Evolutionary conservation across 2,113 vertebrate genomes (phyloP).

Genomic region (Hypocryptadius cinnamomeus): DNA sequence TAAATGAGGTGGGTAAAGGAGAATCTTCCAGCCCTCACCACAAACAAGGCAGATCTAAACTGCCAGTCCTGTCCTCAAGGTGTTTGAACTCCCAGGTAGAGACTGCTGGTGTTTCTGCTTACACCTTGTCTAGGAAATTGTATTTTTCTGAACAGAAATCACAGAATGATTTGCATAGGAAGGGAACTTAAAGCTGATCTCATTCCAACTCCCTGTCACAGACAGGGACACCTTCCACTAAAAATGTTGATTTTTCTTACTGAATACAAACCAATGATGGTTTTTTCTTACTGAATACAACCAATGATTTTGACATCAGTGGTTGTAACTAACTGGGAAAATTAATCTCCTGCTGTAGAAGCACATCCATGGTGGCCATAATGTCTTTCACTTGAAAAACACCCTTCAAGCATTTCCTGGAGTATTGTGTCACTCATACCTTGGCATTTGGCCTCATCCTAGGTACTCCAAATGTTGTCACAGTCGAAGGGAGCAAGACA

Average conservation of each 20-base stretch:
- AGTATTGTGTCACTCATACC: background rate
- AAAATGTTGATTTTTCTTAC: background rate
- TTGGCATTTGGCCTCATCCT: background rate
- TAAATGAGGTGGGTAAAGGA: background rate
- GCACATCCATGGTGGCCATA: too few species aligned
- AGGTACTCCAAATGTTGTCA: slow-evolving; percentile 79
- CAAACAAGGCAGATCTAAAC: background rate
- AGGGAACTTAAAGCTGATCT: background rate
- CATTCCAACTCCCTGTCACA: background rate
- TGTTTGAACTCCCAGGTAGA: background rate
- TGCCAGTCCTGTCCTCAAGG: background rate
- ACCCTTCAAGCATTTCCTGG: background rate
- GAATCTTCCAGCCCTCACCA: background rate
- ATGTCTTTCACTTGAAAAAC: background rate
- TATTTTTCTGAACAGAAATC: background rate
- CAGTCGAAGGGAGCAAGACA: slow-evolving; percentile 77
- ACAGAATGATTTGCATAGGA: background rate
- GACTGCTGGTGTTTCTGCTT: background rate
- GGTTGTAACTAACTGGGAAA: background rate
- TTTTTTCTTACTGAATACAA: background rate
- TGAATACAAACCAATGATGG: background rate
- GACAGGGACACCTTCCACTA: background rate
- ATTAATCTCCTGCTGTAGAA: background rate
- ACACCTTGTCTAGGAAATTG: background rate
- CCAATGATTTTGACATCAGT: accelerated